Conservation (phyloP, 92 coral and sea anemone genomes). For the Bergia puertoricense region DNA sequence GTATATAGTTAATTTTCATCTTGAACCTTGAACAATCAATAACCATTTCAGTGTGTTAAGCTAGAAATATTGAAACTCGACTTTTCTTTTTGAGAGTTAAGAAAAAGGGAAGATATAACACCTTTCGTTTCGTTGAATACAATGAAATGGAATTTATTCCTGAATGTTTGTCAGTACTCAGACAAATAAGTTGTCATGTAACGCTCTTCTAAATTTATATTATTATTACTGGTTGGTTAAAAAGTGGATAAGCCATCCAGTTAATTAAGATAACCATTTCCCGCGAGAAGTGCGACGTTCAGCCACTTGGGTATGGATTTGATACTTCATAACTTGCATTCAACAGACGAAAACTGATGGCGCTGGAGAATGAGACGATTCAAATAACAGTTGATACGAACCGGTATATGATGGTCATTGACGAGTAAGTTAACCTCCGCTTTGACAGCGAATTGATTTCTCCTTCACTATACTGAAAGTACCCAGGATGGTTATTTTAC, state of each 20-base stretch:
- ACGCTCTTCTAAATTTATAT: no score
- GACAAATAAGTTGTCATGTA: background rate
- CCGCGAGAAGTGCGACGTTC: background rate
- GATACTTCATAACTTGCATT: background rate
- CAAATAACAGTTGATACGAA: conserved; percentile 85
- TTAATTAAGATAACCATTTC: background rate
- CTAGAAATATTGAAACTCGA: background rate
- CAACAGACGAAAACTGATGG: conserved; percentile 81
- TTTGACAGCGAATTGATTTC: no score
- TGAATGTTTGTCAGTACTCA: background rate
- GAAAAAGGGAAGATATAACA: background rate
- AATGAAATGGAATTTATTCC: background rate
- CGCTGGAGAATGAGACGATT: conserved; percentile 83
- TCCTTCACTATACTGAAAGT: no score
- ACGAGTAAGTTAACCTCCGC: conserved; percentile 66
- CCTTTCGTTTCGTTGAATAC: background rate
- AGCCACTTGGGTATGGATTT: background rate
- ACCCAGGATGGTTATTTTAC: background rate
- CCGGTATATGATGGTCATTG: conserved; percentile 79
- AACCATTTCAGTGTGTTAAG: background rate
- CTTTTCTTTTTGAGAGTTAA: background rate
- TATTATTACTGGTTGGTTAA: background rate
- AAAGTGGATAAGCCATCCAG: background rate
- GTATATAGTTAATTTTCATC: background rate
- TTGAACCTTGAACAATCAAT: background rate